Base-by-base conservation (phyloP, 2,113 vertebrate genomes). In the Zosterops hypoxanthus region DNA sequence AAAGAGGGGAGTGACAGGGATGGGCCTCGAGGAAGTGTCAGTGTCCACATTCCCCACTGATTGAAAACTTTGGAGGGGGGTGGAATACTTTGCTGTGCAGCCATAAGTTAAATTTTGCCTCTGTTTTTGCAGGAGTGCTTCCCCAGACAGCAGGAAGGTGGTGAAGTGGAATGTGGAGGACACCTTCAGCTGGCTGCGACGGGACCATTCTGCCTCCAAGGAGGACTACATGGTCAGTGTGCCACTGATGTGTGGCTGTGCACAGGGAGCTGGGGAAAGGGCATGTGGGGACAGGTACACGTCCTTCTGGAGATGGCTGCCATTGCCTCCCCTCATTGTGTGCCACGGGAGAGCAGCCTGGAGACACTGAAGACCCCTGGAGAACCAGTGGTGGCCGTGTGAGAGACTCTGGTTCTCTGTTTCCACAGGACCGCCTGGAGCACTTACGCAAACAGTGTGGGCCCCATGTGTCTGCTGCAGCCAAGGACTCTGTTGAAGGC, bases 121-220 rank as follows among this genome's bases (percentile, higher is more conserved):
- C 64, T 4, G 1, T 60, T 24, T 42, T 22, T 82, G 64, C 96
- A 99, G 99, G 98, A 99, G 99, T 26, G 99, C 99, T 13, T 99
- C 99, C 72, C 99, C 99, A 5, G 99, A 99, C 95, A 99, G 99
- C 97, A 98, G 99, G 89, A 99, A 99, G 94, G 98, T 99, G 88
- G 99, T 99, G 94, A 99, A 99, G 84, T 99, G 99, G 99, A 99
- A 99, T 0, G 99, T 99, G 57, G 99, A 99, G 83, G 99, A 99
- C 95, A 99, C 99, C 11, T 99, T 99, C 98, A 99, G 98, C 98
- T 99, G 99, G 99, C 98, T 99, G 70, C 98, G 99, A 86, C 97
- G 99, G 97, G 99, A 99, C 97, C 99, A 99, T 95, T 99, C 99
- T 0, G 99, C 99, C 91, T 99, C 99, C 72, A 99, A 99, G 93